Base-by-base conservation (phyloP, 2,888 invertebrate species). In the Drosophila kuntzei region DNA sequence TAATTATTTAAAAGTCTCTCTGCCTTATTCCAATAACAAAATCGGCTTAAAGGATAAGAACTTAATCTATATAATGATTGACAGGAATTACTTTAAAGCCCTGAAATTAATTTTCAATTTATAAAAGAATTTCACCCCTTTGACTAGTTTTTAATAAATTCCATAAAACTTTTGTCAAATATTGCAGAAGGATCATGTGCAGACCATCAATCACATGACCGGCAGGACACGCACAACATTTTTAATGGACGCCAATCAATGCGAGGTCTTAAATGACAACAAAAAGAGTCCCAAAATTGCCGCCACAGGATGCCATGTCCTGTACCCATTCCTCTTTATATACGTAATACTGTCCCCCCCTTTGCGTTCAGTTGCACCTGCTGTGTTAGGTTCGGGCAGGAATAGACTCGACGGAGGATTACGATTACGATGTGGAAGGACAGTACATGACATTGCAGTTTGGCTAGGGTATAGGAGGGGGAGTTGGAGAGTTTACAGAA, bases 211-310 rank as follows among this genome's bases (percentile, higher is more conserved):
- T 83, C 83, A 83, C 80, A 69, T 62, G 71, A 50, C 63, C 61
- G 71, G 54, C 80, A 74, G 71, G 65, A 83, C 69, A 77, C 60
- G 58, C 65, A 63, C 60, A 71, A 80, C 71, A 80, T 72, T 72
- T 70, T 74, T 73, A 80, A 83, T 88, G 87, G 66, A 65, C 87
- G 78, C 80, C 88, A 83, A 83, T 83, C 89, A 77, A 83, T 71
- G 88, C 61, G 57, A 61, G 59, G 63, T 39, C 58, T 66, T 64
- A 79, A 85, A 85, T 81, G 66, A 76, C 76, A 62, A 64, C 67
- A 71, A 49, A 67, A 79, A 80, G 79, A 71, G 79, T 78, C 79
- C 71, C 65, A 68, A 71, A 79, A 81, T 79, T 64, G 60, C 16
- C 80, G 60, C 65, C 65, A 50, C 78, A 63, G 73, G 77, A 41